Conservation (phyloP, 2,888 invertebrate genomes). For the Cabera pusaria region DNA sequence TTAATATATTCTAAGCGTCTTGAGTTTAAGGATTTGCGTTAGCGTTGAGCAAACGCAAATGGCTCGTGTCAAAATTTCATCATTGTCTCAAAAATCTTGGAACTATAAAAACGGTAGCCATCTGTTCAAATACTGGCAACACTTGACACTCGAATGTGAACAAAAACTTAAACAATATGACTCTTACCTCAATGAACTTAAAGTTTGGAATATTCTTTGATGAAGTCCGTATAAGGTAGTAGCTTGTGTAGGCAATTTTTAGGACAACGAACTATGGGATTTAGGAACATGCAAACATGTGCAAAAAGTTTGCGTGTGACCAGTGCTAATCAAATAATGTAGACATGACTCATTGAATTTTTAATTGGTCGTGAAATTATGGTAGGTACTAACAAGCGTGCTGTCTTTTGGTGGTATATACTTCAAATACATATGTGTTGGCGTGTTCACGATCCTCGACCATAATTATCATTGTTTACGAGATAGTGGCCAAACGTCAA, state of each 20-base stretch:
- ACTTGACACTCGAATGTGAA: slow-evolving; percentile 42
- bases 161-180: slow-evolving; percentile 18
- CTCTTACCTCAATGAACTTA: slow-evolving; percentile 4
- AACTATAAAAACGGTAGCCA: slow-evolving; percentile 51
- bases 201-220: slow-evolving; percentile 4
- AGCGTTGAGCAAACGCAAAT: too few species aligned
- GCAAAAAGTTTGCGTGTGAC: slow-evolving; percentile 37
- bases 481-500: too few species aligned
- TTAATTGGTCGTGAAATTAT: slow-evolving; percentile 16
- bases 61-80: slow-evolving; percentile 37
- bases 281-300: slow-evolving; percentile 39
- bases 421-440: too few species aligned
- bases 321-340: slow-evolving; percentile 13
- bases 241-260: slow-evolving; percentile 42
- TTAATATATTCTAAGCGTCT: too few species aligned
- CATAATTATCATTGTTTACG: too few species aligned
- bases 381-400: too few species aligned
- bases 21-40: too few species aligned
- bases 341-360: slow-evolving; percentile 17
- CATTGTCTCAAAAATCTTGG: slow-evolving; percentile 36
- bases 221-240: slow-evolving; percentile 8
- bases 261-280: slow-evolving; percentile 49
- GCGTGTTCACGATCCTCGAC: too few species aligned
- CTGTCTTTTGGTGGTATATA: too few species aligned
- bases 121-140: slow-evolving; percentile 49